Evolutionary conservation across 2,113 vertebrate genomes (phyloP).

Genomic region (Uria lomvia): DNA sequence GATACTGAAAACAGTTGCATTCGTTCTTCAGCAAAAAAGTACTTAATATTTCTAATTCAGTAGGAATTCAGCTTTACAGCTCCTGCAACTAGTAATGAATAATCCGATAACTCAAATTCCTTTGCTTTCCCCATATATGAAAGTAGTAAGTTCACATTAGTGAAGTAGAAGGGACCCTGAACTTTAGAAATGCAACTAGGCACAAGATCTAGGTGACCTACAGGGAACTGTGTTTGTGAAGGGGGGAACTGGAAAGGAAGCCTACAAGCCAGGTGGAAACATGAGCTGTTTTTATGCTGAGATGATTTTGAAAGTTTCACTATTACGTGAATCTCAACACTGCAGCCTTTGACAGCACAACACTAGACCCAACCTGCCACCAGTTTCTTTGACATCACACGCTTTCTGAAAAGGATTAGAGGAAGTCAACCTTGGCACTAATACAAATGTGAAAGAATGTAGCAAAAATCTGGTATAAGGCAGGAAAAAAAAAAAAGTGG

Average conservation of each 20-base stretch:
- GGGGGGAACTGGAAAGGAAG: not conserved
- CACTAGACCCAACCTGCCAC: not conserved
- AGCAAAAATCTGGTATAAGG: not conserved
- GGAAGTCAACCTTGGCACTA: not conserved
- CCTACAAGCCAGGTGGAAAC: not conserved
- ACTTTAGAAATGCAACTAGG: not conserved
- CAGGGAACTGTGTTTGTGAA: not conserved
- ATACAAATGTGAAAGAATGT: not conserved
- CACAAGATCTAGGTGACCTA: not conserved
- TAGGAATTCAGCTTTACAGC: not conserved
- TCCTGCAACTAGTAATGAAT: not conserved
- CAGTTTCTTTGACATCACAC: not conserved
- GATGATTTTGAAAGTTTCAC: not conserved
- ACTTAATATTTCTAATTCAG: not conserved
- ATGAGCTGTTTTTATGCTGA: not conserved
- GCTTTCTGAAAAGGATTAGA: not conserved
- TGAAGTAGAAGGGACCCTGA: not conserved
- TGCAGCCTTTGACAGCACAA: not conserved
- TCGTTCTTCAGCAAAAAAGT: not conserved
- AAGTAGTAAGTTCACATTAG: not conserved
- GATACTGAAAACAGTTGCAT: not conserved
- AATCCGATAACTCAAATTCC: not conserved
- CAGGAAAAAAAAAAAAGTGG: not conserved
- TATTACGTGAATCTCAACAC: not conserved
- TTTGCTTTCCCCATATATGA: not conserved